Evolutionary conservation across 2,797 vertebrate species (phyloP), one percentile per base, ranked within the genome.

Genomic region (Calcarius lapponicus): DNA sequence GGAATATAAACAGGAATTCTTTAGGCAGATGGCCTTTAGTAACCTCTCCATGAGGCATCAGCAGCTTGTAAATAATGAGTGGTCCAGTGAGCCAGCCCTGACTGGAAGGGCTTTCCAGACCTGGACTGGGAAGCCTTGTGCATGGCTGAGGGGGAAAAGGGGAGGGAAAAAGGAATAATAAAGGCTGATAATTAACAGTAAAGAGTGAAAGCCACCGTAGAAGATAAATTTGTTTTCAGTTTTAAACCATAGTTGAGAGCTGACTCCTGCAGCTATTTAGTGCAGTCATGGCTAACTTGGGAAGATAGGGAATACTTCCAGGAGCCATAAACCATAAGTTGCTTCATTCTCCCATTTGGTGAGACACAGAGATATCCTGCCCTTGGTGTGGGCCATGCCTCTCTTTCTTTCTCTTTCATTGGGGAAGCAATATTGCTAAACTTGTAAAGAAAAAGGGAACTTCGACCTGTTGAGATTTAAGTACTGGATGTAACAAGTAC

Each of bases 1-100:
- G 74, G 78, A 95, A 82, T 51, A 94, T 61, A 95, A 95, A 92
- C 91, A 96, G 82, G 90, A 93, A 86, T 82, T 80, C 73, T 92
- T 93, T 74, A 78, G 86, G 93, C 94, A 95, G 86, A 94, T 94
- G 88, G 80, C 85, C 87, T 92, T 95, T 82, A 93, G 80, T 94
- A 93, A 94, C 89, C 89, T 73, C 92, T 93, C 70, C 76, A 78
- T 0, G 4, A 80, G 72, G n/a, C 92, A 80, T 29, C 0, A 0
- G 47, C 72, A 91, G 93, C 79, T 75, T 86, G 92, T 84, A 94
- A 94, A 88, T 84, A 88, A 58, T 48, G 34, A 66, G 66, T 50
- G 70, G 58, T 83, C 73, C 92, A 86, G 51, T 57, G 65, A 83
- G 13, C 72, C 54, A 86, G 67, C 47, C 58, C 32, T n/a, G 65